Evolutionary conservation across 2,113 vertebrate species (phyloP), one percentile per base, ranked within the genome.

Genomic region (Oncorhynchus nerka): DNA sequence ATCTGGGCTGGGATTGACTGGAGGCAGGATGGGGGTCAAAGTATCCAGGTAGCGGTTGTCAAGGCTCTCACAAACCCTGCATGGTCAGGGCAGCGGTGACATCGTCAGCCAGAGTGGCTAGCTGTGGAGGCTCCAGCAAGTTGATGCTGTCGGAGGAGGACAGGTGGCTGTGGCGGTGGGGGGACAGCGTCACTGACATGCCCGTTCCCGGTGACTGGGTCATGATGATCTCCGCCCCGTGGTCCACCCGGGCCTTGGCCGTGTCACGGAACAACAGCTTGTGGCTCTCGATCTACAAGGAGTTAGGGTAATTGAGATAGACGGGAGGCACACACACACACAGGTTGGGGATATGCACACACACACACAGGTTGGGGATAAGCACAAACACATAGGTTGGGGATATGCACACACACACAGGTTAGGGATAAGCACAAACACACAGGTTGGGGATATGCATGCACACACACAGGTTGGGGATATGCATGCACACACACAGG

Each of bases 131-230:
- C 77, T 99, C 98, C 12, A 95, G 93, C 88, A 98, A 91, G 93
- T 99, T 98, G 93, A 99, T 95, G 86, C 97, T 99, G 86, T 97
- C 97, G 3, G 97, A 97, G 70, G 98, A 99, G 0, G 97, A 99
- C 80, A 98, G 95, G 0, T 99, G 97, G 94, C 97, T 98, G 89
- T 95, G 95, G 39, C 94, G 93, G 24, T 95, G 95, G 0, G 97
- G 98, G 0, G 97, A 98, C 15, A 92, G 93, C 62, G 94, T 89
- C 3, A 95, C 96, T 20, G 97, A 99, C 81, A 92, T 85, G 81
- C 94, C 94, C 0, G 91, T 86, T 82, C 94, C 94, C 0, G 95
- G 95, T 0, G 97, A 97, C 90, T 97, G 96, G 0, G 94, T 93
- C 70, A 98, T 85, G 86, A 98, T 98, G 86, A 98, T 98, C 74